Conservation (phyloP, 2,113 vertebrate genomes). For the Ictalurus punctatus region DNA sequence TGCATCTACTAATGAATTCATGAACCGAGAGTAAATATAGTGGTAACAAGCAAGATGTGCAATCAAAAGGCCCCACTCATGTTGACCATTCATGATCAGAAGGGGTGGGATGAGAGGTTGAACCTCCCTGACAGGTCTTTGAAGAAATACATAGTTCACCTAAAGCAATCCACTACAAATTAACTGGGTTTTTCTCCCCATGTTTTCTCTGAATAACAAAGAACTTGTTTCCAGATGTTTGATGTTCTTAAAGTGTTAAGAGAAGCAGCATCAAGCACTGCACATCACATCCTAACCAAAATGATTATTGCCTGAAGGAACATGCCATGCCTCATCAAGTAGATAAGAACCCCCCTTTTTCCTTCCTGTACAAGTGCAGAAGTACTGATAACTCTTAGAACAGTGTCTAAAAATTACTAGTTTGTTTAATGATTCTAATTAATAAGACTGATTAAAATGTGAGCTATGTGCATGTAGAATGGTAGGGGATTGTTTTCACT, state of each 20-base stretch:
- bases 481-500: background rate
- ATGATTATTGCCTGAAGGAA: conserved; percentile 38
- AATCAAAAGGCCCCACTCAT: background rate
- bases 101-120: background rate
- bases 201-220: conserved; percentile 15
- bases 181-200: background rate
- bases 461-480: conserved; percentile 1
- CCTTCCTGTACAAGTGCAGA: conserved; percentile 6
- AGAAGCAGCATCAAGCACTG: background rate
- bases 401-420: conserved; percentile 21
- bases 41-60: background rate
- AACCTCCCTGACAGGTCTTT: background rate
- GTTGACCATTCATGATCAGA: background rate
- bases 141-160: background rate
- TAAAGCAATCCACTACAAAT: background rate
- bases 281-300: conserved; percentile 31
- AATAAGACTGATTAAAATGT: conserved; percentile 34
- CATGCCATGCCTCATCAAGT: conserved; percentile 33
- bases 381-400: conserved; percentile 24
- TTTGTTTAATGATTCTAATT: conserved; percentile 37
- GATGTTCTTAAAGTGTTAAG: conserved; percentile 5
- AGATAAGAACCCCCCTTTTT: conserved; percentile 3
- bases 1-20: background rate
- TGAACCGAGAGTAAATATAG: background rate
- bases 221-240: conserved; percentile 7